phyloP scores from a whole-genome alignment of 2,888 invertebrate genomes.

The Dynastes hyllus region DNA sequence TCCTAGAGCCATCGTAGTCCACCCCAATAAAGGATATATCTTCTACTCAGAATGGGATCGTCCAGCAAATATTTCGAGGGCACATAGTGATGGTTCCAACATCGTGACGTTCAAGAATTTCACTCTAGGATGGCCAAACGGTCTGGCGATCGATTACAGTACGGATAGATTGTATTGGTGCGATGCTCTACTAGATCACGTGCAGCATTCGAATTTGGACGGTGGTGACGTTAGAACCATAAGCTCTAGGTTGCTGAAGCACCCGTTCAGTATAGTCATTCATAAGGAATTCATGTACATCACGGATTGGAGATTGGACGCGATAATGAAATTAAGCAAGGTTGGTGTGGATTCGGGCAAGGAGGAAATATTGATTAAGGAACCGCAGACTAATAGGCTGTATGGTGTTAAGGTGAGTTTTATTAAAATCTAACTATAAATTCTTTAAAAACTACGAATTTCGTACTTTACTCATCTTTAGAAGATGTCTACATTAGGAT shows the following conservation, averaged over 20 bases:
- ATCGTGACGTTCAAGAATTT: slow-evolving; percentile 91
- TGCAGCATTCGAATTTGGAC: slow-evolving; percentile 93
- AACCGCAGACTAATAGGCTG: slow-evolving; percentile 91
- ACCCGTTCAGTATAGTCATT: slow-evolving; percentile 94
- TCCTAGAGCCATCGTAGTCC: slow-evolving; percentile 96
- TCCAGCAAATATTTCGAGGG: slow-evolving; percentile 96
- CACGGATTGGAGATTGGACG: slow-evolving; percentile 97
- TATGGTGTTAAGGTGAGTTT: slow-evolving; percentile 88
- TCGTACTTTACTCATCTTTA: too few relatives aligned
- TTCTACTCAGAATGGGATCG: slow-evolving; percentile 98
- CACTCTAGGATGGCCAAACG: slow-evolving; percentile 98
- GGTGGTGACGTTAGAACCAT: slow-evolving; percentile 94
- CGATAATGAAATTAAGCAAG: slow-evolving; percentile 93
- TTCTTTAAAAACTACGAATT: not conserved
- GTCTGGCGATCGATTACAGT: slow-evolving; percentile 92
- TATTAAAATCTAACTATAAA: not conserved
- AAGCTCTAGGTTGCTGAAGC: slow-evolving; percentile 87
- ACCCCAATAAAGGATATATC: slow-evolving; percentile 94
- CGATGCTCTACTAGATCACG: slow-evolving; percentile 96
- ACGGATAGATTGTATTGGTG: slow-evolving; percentile 96
- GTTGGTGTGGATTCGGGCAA: slow-evolving; percentile 83
- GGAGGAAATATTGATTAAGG: slow-evolving; percentile 89
- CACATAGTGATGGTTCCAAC: slow-evolving; percentile 91
- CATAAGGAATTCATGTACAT: slow-evolving; percentile 95
- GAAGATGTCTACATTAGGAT: too few relatives aligned